phyloP scores from a whole-genome alignment of 2,113 vertebrate genomes.

The Xerus inauris region DNA sequence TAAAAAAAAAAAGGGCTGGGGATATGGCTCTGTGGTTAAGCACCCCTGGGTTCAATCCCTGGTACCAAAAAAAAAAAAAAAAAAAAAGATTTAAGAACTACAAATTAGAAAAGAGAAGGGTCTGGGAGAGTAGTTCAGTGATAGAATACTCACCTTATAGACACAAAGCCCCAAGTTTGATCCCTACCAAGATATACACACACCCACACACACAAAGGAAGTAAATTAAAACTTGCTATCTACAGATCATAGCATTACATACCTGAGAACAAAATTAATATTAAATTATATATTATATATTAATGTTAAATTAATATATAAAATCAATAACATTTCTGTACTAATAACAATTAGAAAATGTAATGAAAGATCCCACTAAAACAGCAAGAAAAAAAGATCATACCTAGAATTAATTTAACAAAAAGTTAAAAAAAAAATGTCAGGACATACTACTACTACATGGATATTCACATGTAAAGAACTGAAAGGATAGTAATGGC shows the following conservation, averaged over 20 bases:
- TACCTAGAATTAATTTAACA: slow-evolving; percentile 12
- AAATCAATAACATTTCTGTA: neutral
- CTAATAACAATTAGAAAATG: neutral
- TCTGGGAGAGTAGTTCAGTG: neutral
- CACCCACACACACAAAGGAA: neutral
- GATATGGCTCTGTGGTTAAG: no score
- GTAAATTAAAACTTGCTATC: neutral
- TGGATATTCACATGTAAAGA: neutral
- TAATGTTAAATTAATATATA: neutral
- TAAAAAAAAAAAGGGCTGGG: no score
- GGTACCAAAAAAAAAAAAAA: no score
- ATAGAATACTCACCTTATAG: no score
- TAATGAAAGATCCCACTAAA: neutral
- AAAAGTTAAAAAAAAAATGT: slow-evolving; percentile 31
- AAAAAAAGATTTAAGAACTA: neutral
- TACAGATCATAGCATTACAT: neutral
- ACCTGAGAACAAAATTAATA: neutral
- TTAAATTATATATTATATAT: no score
- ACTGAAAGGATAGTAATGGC: neutral
- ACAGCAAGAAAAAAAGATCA: neutral
- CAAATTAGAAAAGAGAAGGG: neutral
- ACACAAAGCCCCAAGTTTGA: neutral
- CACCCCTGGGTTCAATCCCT: no score
- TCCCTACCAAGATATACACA: no score
- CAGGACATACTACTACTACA: neutral